A percentile compares a stretch with the other conserved stretches of the same genome.
These are phyloP conservation scores for Tinea semifulvella DNA, from an alignment of 2,888 invertebrate genomes.

Conservation along the genomic window DNA sequence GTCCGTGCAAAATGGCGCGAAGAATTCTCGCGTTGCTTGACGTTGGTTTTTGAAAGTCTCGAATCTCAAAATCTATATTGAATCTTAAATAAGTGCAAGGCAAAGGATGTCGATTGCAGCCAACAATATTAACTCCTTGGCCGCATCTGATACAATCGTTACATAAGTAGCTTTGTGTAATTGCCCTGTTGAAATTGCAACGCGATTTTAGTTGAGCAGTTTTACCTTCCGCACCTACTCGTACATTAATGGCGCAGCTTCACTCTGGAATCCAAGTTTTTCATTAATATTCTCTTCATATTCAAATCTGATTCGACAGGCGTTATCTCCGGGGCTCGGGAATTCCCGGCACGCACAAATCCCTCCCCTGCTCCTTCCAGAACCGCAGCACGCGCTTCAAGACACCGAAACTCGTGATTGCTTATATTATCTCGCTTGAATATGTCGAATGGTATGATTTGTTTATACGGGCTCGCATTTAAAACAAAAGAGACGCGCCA, in stretches of 20 bases:
- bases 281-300: slow-evolving; percentile 62
- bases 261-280: slow-evolving; percentile 32
- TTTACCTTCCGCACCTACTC: no score
- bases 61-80: no score
- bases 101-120: no score
- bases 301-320: slow-evolving; percentile 56
- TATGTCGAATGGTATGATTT: slow-evolving; percentile 13
- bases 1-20: no score
- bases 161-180: no score
- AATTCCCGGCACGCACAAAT: slow-evolving; percentile 47
- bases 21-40: no score
- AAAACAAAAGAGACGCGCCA: slow-evolving; percentile 1
- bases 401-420: slow-evolving; percentile 49
- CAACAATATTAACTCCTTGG: no score
- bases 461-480: slow-evolving; percentile 9
- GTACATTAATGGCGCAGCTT: slow-evolving; percentile 25
- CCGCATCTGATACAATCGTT: no score
- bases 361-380: slow-evolving; percentile 28
- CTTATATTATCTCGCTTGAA: slow-evolving; percentile 38
- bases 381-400: slow-evolving; percentile 34
- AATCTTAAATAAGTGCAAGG: no score
- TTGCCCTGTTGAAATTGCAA: no score
- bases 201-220: no score
- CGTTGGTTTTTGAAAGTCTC: no score
- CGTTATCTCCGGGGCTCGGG: slow-evolving; percentile 37